Evolutionary conservation across 2,113 vertebrate genomes (phyloP).

Genomic region (Hemichromis elongatus): DNA sequence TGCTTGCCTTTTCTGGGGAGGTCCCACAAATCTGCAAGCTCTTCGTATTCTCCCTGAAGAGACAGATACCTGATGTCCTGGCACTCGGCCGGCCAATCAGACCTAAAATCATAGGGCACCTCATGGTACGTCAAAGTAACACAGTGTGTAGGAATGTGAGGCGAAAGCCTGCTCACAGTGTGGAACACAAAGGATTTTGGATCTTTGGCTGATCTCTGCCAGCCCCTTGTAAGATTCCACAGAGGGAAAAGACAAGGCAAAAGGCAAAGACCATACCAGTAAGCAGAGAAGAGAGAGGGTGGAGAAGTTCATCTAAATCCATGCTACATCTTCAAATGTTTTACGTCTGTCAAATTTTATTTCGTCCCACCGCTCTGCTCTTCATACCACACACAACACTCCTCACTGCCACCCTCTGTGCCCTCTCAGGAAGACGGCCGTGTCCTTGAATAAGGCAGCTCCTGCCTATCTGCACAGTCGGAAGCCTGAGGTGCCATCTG

Average conservation of each 20-base stretch:
- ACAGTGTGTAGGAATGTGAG: slow-evolving; percentile 82
- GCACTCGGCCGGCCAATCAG: slow-evolving; percentile 30
- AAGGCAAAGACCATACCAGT: slow-evolving; percentile 48
- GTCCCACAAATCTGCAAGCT: not conserved
- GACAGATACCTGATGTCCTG: slow-evolving; percentile 18
- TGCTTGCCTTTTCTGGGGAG: not conserved
- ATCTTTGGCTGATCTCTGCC: slow-evolving; percentile 41
- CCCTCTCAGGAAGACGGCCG: not conserved
- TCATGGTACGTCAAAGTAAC: slow-evolving; percentile 65
- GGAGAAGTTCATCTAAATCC: slow-evolving; percentile 30
- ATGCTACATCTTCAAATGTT: slow-evolving; percentile 16
- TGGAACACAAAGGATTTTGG: slow-evolving; percentile 42
- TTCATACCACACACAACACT: slow-evolving; percentile 31
- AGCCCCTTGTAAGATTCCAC: slow-evolving; percentile 40
- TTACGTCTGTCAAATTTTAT: slow-evolving; percentile 9
- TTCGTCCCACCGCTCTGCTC: slow-evolving; percentile 44
- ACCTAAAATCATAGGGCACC: slow-evolving; percentile 72
- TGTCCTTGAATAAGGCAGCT: slow-evolving; percentile 27
- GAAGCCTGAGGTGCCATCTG: slow-evolving; percentile 92
- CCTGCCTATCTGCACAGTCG: slow-evolving; percentile 88
- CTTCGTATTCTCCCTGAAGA: slow-evolving; percentile 28
- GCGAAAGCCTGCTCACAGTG: slow-evolving; percentile 53
- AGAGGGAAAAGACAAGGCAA: slow-evolving; percentile 36
- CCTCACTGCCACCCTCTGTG: slow-evolving; percentile 13
- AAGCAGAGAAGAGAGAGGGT: slow-evolving; percentile 51